Evolutionary conservation across 2,797 vertebrate species (phyloP).

Genomic region (Spinus pinus): DNA sequence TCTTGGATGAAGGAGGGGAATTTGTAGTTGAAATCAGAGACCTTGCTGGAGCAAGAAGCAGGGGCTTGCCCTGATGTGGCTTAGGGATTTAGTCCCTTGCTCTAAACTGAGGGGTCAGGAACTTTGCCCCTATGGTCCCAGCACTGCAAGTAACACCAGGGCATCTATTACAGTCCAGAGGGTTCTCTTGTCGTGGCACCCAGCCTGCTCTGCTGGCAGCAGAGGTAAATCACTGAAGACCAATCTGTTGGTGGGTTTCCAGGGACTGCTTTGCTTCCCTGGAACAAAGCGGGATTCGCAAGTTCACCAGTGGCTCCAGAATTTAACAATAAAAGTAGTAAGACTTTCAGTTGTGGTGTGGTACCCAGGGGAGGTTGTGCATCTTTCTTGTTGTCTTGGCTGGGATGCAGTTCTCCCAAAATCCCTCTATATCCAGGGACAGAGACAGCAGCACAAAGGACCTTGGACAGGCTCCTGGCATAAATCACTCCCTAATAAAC

Average conservation of each 20-base stretch:
- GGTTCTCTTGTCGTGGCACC: fast-evolving
- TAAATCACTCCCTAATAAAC: background rate
- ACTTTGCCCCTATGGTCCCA: background rate
- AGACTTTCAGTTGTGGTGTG: background rate
- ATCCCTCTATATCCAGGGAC: background rate
- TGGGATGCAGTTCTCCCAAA: background rate
- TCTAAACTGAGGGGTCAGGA: fast-evolving
- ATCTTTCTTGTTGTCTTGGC: fast-evolving
- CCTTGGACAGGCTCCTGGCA: background rate
- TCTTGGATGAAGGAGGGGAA: background rate
- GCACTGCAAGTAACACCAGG: background rate
- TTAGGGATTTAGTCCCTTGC: background rate
- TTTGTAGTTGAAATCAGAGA: background rate
- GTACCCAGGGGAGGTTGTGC: background rate
- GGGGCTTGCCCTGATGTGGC: fast-evolving
- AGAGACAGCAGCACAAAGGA: background rate
- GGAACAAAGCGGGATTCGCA: background rate
- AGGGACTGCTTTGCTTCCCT: background rate
- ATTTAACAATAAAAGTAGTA: background rate
- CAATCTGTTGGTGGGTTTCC: background rate
- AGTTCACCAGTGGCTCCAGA: fast-evolving
- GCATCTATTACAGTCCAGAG: background rate
- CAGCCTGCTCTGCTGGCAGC: background rate
- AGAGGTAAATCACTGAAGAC: background rate
- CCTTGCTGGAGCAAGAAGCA: background rate